These are phyloP conservation scores for Drosophila lutescens DNA, from an alignment of 2,888 invertebrate species.

Conservation along the genomic window DNA sequence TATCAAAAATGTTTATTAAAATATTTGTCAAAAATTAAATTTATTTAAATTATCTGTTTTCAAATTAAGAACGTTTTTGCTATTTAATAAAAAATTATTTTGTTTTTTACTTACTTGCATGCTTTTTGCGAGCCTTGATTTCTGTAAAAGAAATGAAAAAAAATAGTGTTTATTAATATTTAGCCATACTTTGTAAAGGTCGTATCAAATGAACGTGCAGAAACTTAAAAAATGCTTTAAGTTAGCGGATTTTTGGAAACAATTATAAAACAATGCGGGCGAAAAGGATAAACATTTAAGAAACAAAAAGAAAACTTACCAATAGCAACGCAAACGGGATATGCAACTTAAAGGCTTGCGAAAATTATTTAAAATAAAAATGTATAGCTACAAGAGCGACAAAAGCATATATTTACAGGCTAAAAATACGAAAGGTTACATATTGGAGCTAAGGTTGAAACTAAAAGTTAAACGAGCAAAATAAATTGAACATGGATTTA, in stretches of 20 bases:
- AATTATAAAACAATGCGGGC: constrained; percentile 16
- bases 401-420: constrained; percentile 35
- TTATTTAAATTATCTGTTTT: too few relatives aligned
- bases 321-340: constrained; percentile 44
- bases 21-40: too few relatives aligned
- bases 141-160: constrained; percentile 84
- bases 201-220: constrained; percentile 16
- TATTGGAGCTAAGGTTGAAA: constrained; percentile 13
- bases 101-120: constrained; percentile 86
- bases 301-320: constrained; percentile 56
- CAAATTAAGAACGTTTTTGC: too few relatives aligned
- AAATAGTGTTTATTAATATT: constrained; percentile 3
- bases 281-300: constrained; percentile 13
- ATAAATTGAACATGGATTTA: constrained; percentile 37
- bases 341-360: constrained; percentile 49
- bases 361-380: constrained; percentile 33
- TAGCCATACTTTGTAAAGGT: not conserved
- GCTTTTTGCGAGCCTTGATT: constrained; percentile 90
- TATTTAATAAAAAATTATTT: too few relatives aligned
- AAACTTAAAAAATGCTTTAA: constrained; percentile 17
- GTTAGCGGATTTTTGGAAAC: constrained; percentile 10
- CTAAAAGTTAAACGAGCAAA: constrained; percentile 18
- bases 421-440: constrained; percentile 13
- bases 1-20: too few relatives aligned
- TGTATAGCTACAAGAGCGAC: constrained; percentile 35